These are phyloP conservation scores for Eustalomyia histrio DNA, from an alignment of 2,888 invertebrate genomes.

Conservation along the genomic window DNA sequence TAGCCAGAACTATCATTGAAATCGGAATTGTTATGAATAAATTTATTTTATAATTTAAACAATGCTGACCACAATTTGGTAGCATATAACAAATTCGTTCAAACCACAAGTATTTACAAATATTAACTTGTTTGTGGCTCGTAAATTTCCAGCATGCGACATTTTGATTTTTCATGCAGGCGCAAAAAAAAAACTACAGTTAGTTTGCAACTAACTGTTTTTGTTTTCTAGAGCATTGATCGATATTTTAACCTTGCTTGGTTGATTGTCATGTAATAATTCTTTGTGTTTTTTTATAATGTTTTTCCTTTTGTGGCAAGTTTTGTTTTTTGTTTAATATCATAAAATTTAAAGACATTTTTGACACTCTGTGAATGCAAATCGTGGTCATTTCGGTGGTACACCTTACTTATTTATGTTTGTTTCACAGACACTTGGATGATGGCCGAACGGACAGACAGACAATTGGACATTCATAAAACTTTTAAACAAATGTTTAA, in stretches of 20 bases:
- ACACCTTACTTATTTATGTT: constrained; percentile 39
- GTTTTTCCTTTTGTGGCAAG: constrained; percentile 26
- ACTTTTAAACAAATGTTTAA: constrained; percentile 28
- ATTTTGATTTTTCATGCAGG: no score
- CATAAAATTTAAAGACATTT: constrained; percentile 49
- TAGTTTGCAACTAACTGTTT: constrained; percentile 57
- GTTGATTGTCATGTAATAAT: constrained; percentile 67
- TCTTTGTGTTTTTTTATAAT: constrained; percentile 33
- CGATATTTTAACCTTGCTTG: constrained; percentile 73
- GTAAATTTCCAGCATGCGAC: no score
- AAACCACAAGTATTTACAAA: no score
- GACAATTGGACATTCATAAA: constrained; percentile 11
- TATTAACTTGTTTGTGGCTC: no score
- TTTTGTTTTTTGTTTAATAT: constrained; percentile 22
- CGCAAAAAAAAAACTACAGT: constrained; percentile 42
- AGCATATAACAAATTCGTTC: no score
- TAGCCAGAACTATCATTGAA: no score
- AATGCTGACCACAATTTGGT: no score
- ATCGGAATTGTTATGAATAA: no score
- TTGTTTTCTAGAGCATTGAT: constrained; percentile 62
- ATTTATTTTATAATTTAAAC: no score
- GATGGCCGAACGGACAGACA: constrained; percentile 11
- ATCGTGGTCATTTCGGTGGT: constrained; percentile 53
- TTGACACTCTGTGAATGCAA: constrained; percentile 62
- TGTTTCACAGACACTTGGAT: constrained; percentile 5